Evolutionary conservation across 2,113 vertebrate species (phyloP), one percentile per base, ranked within the genome.

Genomic region (Thamnophis sirtalis): DNA sequence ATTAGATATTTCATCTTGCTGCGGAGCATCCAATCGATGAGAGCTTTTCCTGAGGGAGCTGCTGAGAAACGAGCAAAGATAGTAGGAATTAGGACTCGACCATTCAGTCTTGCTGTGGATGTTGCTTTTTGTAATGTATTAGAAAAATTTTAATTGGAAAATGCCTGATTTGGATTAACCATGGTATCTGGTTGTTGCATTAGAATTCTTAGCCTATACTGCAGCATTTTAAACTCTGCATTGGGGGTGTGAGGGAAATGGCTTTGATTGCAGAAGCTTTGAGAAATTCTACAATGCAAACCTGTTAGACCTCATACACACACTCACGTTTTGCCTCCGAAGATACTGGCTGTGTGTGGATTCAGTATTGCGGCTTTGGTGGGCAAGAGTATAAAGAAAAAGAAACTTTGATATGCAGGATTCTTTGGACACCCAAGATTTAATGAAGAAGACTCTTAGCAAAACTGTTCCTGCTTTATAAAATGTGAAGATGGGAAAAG

Each of bases 1-100:
- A 98, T 98, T 99, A 99, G 98, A 98, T 97, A 98, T 98, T 98
- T 98, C 97, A 98, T 98, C 98, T 98, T 96, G 97, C 98, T 97
- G 98, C 97, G 97, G 98, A 98, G 98, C 98, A 98, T 98, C 98
- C 98, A 98, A 98, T 98, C 98, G 97, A 97, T 98, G 97, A 97
- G 95, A 97, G 98, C 97, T 97, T 97, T 96, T 98, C 98, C 97
- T 98, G 95, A 94, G 98, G 98, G 98, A 98, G 97, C 97, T 97
- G 96, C 98, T 97, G 96, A 97, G 97, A 98, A 98, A 96, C 96
- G 93, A 93, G 96, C 96, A 96, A 94, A 97, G 96, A 97, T 95
- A 98, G 97, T 96, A 96, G 97, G 96, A 97, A 97, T 97, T 97
- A 96, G 97, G 97, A 95, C 96, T 96, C 94, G 94, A 94, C 95